A percentile compares a stretch with the other conserved stretches of the same genome.
Conservation (phyloP, 2,888 invertebrate genomes). For the Nipponacmea schrenckii region DNA sequence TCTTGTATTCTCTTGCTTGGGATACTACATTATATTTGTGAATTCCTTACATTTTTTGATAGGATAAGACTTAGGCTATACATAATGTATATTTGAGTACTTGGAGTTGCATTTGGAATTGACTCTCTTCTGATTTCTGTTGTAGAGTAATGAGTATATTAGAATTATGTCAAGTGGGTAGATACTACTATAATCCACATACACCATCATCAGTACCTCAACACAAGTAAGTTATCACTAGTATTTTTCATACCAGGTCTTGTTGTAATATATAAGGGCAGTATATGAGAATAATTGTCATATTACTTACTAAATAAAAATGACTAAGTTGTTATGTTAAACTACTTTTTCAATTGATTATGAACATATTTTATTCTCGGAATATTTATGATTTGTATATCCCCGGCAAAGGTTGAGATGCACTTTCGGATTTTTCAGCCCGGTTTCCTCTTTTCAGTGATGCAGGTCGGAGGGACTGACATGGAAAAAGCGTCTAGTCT, state of each 20-base stretch:
- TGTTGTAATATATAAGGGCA: background rate
- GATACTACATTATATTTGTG: no score
- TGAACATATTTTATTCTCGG: background rate
- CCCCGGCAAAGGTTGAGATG: no score
- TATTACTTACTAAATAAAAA: no score
- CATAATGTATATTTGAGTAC: no score
- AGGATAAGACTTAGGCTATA: no score
- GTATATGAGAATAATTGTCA: background rate
- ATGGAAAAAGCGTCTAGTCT: no score
- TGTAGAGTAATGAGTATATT: slow-evolving; percentile 80
- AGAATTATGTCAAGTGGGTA: slow-evolving; percentile 79
- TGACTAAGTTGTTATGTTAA: background rate
- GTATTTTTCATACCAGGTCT: background rate
- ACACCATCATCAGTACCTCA: slow-evolving; percentile 71
- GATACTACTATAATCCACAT: slow-evolving; percentile 81
- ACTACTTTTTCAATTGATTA: background rate
- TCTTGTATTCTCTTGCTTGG: no score
- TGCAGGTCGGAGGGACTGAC: no score
- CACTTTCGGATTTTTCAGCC: no score
- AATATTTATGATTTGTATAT: background rate
- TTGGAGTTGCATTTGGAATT: background rate
- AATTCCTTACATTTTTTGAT: no score
- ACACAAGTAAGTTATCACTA: slow-evolving; percentile 70
- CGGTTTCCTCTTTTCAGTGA: no score
- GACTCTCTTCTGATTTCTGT: slow-evolving; percentile 21